Conservation (phyloP, 1,140 invertebrate genomes). For the Subanguina moxae region DNA sequence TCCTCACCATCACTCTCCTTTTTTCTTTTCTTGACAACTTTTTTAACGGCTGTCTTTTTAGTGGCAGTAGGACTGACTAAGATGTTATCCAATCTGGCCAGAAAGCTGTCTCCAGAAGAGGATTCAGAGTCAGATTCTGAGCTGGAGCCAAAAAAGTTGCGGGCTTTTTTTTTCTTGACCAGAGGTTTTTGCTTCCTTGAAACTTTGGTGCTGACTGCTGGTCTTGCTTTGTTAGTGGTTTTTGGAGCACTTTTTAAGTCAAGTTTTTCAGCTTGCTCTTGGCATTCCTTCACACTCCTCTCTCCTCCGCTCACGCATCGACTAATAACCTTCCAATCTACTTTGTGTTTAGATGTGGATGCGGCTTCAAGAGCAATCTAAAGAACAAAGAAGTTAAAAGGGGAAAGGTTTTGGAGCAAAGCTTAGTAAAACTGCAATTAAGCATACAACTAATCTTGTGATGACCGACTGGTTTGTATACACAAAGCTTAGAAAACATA, state of each 20-base stretch:
- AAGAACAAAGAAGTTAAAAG: neutral
- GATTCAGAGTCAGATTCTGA: no score
- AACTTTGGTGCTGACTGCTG: neutral
- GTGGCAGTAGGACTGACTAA: neutral
- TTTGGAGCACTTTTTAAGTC: neutral
- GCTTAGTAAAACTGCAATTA: no score
- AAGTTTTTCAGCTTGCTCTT: slow-evolving; percentile 2
- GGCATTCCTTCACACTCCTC: slow-evolving; percentile 1
- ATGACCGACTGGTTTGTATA: no score
- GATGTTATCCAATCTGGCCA: neutral
- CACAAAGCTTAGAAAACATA: no score
- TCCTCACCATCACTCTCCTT: neutral
- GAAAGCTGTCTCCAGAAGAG: neutral
- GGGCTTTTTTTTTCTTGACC: neutral
- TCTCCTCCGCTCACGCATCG: neutral
- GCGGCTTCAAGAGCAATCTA: slow-evolving; percentile 3
- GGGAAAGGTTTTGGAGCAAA: no score
- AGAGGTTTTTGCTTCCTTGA: neutral
- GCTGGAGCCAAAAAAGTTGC: no score
- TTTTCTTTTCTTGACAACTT: neutral
- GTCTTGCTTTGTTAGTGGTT: no score
- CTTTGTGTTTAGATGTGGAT: neutral
- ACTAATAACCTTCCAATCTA: neutral
- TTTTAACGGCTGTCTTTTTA: neutral
- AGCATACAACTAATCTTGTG: no score